Base-by-base conservation (phyloP, 2,113 vertebrate genomes). In the Aphyosemion australe region DNA sequence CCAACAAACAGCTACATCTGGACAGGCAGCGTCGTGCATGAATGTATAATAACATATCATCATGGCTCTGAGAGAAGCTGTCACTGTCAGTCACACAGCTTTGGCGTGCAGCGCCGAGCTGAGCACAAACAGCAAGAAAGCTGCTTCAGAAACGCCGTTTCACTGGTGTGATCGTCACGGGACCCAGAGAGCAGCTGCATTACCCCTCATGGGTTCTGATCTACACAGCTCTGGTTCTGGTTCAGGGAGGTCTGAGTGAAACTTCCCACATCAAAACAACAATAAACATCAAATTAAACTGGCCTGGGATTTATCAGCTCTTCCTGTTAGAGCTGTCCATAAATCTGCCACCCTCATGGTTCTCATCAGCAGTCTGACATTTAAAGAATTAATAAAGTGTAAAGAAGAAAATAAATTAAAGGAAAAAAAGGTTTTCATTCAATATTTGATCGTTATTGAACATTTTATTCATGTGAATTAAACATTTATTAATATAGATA, bases 31-130 rank as follows among this genome's bases (percentile, higher is more conserved):
- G 43, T 61, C 63, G 49, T 66, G 65, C 62, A 65, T 61, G 49
- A 39, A 79, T 73, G 64, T 50, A 71, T 73, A 82, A 80, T 72
- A 83, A 71, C 70, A 61, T 66, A 60, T 56, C 69, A 74, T 73
- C 79, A 61, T 43, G 49, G 69, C 51, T 77, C 20, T 66, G 69
- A 82, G 19, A 39, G 68, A 72, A 42, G 75, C 19, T 73, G 67
- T 66, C 62, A 64, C 72, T 71, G 70, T 76, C 67, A 39, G 56
- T 68, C 80, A 61, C 39, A 32, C 12, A 2, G 50, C 16, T 20
- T 21, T 20, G 12, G 49, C 53, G 59, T 64, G 72, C 57, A 50
- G 58, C 18, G 10, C 3, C 4, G 61, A 8, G 15, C 61, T 74
- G 26, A 55, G 42, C 72, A 73, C 6, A 14, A 66, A 69, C 13